Percentiles rank a stretch among this genome's conserved stretches.
phyloP scores from a whole-genome alignment of 2,888 invertebrate genomes.

The Lapara coniferarum region DNA sequence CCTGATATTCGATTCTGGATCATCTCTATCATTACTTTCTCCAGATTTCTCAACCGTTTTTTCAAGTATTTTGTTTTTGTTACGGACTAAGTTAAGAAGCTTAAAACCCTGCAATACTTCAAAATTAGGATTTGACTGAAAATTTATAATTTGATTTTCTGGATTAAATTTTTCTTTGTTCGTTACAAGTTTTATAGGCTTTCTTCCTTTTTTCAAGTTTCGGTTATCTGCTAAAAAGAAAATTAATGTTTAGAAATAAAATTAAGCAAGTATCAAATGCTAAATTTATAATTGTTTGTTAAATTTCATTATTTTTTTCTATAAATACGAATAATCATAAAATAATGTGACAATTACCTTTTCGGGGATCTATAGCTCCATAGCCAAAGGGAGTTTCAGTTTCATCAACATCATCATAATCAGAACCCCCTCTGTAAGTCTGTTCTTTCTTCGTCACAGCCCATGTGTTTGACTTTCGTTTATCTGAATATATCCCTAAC shows the following conservation, averaged over 20 bases:
- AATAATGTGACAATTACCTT: constrained; percentile 48
- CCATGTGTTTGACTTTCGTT: constrained; percentile 42
- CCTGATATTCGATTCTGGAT: constrained; percentile 28
- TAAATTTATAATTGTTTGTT: not conserved
- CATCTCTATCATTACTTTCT: constrained; percentile 44
- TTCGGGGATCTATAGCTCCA: constrained; percentile 69
- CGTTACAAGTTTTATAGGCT: constrained; percentile 50
- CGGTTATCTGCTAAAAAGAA: constrained; percentile 28
- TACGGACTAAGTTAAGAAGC: constrained; percentile 62
- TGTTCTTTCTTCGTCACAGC: not conserved
- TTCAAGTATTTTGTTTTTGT: constrained; percentile 35
- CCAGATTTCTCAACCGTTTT: constrained; percentile 30
- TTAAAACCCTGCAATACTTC: constrained; percentile 73
- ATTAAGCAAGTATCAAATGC: too few relatives aligned
- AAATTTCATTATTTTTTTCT: not conserved
- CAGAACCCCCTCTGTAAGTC: constrained; percentile 44
- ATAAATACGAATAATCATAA: not conserved
- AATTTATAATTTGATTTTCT: constrained; percentile 64
- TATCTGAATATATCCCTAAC: constrained; percentile 70
- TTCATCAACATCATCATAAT: constrained; percentile 46
- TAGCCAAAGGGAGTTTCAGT: constrained; percentile 59
- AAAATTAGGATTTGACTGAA: constrained; percentile 71
- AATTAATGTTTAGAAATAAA: not conserved
- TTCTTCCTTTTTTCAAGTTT: constrained; percentile 42
- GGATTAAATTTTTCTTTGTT: constrained; percentile 50